Evolutionary conservation across 2,797 vertebrate genomes (phyloP).

Genomic region (Bovichtus diacanthus): DNA sequence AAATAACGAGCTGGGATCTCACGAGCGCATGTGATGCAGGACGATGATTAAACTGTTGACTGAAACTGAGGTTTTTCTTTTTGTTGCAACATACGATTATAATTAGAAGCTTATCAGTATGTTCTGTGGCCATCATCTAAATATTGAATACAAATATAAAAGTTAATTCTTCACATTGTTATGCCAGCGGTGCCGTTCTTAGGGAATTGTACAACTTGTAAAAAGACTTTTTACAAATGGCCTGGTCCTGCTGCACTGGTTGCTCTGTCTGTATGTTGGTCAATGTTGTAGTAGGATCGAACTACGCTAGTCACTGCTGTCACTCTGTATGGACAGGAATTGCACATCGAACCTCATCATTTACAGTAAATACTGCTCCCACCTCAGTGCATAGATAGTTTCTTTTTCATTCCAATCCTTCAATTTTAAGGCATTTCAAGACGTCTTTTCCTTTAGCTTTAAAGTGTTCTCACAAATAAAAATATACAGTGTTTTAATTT

Average conservation of each 20-base stretch:
- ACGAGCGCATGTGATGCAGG: neutral
- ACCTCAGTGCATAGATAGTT: neutral
- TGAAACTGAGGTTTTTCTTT: neutral
- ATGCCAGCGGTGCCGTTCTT: neutral
- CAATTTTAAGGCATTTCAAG: neutral
- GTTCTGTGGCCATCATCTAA: neutral
- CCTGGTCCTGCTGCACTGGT: neutral
- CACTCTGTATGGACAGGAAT: neutral
- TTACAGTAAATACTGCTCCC: neutral
- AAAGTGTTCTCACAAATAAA: no score
- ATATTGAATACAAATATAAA: neutral
- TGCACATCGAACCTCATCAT: slow-evolving; percentile 3
- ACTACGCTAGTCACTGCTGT: neutral
- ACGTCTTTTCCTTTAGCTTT: neutral
- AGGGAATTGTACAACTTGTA: neutral
- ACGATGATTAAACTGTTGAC: slow-evolving; percentile 1
- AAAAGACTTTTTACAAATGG: neutral
- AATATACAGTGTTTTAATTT: no score
- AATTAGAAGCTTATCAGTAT: neutral
- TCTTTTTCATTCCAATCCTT: neutral
- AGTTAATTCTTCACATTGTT: neutral
- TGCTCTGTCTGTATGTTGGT: neutral
- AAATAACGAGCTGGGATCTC: neutral
- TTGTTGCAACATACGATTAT: neutral
- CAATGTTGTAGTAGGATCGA: slow-evolving; percentile 11